phyloP scores from a whole-genome alignment of 2,888 invertebrate species.

The Sphaerophoria taeniata region DNA sequence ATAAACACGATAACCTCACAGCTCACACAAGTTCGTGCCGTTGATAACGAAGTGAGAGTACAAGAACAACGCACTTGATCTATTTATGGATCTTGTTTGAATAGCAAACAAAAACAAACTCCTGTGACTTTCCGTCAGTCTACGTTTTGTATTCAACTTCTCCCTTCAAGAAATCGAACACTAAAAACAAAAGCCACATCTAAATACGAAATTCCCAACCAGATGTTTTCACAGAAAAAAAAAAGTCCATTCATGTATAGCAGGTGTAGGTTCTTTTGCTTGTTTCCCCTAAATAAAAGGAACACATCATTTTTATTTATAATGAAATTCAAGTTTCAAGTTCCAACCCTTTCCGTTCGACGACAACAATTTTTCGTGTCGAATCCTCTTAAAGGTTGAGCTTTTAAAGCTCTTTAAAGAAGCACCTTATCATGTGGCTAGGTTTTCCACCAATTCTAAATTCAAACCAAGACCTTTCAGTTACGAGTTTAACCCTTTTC shows the following conservation, averaged over 20 bases:
- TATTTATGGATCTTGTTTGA: constrained; percentile 29
- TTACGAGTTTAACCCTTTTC: constrained; percentile 2
- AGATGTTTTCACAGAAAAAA: constrained; percentile 13
- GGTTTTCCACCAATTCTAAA: constrained; percentile 1
- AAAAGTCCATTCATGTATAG: constrained; percentile 8
- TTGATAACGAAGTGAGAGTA: not conserved
- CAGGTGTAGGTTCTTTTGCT: constrained; percentile 10
- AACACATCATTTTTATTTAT: constrained; percentile 40
- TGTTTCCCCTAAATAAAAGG: not conserved
- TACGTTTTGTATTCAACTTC: not conserved
- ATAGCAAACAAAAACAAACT: not conserved
- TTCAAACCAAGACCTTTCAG: not conserved
- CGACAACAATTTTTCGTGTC: too few relatives aligned
- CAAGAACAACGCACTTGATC: constrained; percentile 22
- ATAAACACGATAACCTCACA: not conserved
- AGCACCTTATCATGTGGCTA: constrained; percentile 10
- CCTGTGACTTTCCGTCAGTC: too few relatives aligned
- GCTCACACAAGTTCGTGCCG: not conserved
- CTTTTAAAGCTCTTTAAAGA: constrained; percentile 24
- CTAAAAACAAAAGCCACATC: not conserved
- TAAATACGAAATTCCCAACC: not conserved
- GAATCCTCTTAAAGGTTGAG: not conserved
- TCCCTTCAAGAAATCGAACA: constrained; percentile 4
- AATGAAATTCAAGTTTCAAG: constrained; percentile 6
- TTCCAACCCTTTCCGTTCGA: constrained; percentile 26